Base-by-base conservation (phyloP, 2,888 invertebrate genomes). In the Automeris io region DNA sequence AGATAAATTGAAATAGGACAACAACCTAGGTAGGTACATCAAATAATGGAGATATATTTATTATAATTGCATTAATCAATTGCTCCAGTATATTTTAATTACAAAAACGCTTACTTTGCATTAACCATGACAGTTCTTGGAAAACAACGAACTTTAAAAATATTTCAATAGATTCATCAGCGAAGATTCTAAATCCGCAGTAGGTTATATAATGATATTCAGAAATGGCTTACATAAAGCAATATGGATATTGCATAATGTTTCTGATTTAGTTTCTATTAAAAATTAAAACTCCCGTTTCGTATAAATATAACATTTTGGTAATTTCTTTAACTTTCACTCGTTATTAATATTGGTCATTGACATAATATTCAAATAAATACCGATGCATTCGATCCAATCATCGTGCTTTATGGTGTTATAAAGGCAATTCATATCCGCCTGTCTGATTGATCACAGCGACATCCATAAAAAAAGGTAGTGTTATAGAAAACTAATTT, bases 351-450 rank as follows among this genome's bases (percentile, higher is more conserved):
- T 46, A 21, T 34, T 9, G 35, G 18, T 33, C 37, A 26, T 33
- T 40, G 39, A 36, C 33, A 36, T 40, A 40, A 40, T 51, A 44
- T 47, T 55, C 37, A 46, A 45, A 47, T 45, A 43, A 42, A 45
- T 9, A 11, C 36, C 24, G 38, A 42, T 34, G 23, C 37, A 23
- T 49, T 42, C 36, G 12, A 43, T 35, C 45, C 45, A 47, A 46
- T 50, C 43, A 50, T 33, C n/a, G 37, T 35, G 42, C 39, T 54
- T 48, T 49, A 46, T 46, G 35, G 13, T 7, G 22, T 39, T 41
- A 34, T 22, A 8, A 5, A 25, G 37, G 36, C 35, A 35, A 45
- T 54, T 47, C 43, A 41, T 21, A 38, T 37, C 36, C 35, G 33
- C 35, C 32, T 34, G 29, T 39, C 12, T 16, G 33, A 38, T 45